These are phyloP conservation scores for Oryctolagus cuniculus DNA, from an alignment of 2,113 vertebrate genomes.

Conservation along the genomic window DNA sequence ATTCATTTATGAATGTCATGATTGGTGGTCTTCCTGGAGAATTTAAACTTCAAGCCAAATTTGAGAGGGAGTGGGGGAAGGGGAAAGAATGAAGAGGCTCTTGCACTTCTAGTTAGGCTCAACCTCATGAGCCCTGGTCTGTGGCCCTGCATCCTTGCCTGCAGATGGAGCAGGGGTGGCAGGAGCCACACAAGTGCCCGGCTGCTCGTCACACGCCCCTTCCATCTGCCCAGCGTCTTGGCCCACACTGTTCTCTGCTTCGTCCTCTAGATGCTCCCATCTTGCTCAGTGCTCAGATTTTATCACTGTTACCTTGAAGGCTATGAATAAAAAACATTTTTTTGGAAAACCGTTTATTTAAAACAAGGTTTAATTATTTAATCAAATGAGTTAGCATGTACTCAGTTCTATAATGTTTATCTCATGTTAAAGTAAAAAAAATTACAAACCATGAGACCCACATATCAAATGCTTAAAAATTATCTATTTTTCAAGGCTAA, in stretches of 20 bases:
- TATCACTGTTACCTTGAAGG: background rate
- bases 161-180: background rate
- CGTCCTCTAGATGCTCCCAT: constrained; percentile 4
- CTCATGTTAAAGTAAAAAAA: constrained; percentile 37
- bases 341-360: constrained; percentile 46
- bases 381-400: background rate
- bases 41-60: constrained; percentile 52
- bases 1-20: constrained; percentile 18
- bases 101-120: background rate
- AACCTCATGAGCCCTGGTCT: background rate
- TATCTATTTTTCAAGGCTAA: constrained; percentile 23
- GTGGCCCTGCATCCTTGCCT: background rate
- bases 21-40: background rate
- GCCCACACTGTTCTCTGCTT: background rate
- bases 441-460: background rate
- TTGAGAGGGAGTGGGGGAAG: background rate
- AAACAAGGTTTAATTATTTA: background rate
- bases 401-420: constrained; percentile 44
- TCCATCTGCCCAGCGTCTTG: constrained; percentile 51
- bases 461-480: constrained; percentile 30
- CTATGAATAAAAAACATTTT: constrained; percentile 41
- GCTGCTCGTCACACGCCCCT: background rate
- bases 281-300: background rate
- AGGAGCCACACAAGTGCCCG: background rate
- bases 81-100: background rate